Percentiles rank a stretch among this genome's conserved stretches.
phyloP scores from a whole-genome alignment of 1,140 invertebrate genomes.

The Telenomus remus region DNA sequence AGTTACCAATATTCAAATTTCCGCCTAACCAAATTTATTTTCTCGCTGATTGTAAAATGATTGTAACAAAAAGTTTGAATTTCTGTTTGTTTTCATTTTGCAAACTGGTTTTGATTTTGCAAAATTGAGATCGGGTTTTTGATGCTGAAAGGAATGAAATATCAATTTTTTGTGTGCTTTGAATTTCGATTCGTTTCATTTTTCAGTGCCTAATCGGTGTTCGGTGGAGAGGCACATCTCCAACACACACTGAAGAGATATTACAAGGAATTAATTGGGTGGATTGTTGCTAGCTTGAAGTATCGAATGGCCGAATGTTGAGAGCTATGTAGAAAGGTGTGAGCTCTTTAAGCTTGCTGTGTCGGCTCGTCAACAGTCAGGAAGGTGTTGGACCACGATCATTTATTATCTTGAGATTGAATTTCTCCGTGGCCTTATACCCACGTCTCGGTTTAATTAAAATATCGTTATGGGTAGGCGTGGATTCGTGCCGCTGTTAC shows the following conservation, averaged over 20 bases:
- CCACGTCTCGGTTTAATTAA: constrained; percentile 75
- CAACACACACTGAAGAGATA: background rate
- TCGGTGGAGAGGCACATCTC: too few relatives aligned
- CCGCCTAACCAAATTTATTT: too few relatives aligned
- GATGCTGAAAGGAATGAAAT: too few relatives aligned
- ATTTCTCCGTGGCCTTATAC: constrained; percentile 71
- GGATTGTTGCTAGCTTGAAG: constrained; percentile 40
- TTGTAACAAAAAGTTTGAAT: too few relatives aligned
- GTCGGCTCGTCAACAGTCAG: constrained; percentile 72
- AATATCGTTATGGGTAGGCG: constrained; percentile 77
- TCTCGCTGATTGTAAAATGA: too few relatives aligned
- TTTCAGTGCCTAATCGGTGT: too few relatives aligned
- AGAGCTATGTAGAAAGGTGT: constrained; percentile 68
- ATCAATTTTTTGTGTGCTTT: too few relatives aligned
- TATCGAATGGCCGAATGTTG: constrained; percentile 39
- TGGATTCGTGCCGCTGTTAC: constrained; percentile 70
- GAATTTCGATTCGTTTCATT: too few relatives aligned
- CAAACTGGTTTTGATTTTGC: too few relatives aligned
- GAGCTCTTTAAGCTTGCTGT: constrained; percentile 72
- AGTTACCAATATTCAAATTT: too few relatives aligned
- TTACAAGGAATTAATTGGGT: constrained; percentile 48
- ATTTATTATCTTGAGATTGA: constrained; percentile 77
- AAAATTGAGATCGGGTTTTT: too few relatives aligned
- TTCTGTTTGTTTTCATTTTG: too few relatives aligned
- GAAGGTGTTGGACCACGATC: constrained; percentile 74